A percentile compares a stretch with the other conserved stretches of the same genome.
Evolutionary conservation across 2,888 invertebrate genomes (phyloP).

Genomic region (Physocephala rufipes): DNA sequence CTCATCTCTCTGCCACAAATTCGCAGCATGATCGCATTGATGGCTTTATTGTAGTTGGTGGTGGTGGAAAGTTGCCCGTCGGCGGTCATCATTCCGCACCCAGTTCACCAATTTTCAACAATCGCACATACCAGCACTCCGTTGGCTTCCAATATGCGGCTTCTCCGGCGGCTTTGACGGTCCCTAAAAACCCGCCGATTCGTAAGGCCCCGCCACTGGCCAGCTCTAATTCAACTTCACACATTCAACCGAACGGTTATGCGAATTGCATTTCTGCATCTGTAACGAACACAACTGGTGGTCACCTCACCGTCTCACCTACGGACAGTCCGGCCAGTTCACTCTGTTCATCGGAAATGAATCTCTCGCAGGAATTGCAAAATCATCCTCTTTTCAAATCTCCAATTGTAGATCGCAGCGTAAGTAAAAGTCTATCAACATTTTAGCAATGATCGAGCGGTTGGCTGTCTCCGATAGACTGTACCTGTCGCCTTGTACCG

Average conservation of each 20-base stretch:
- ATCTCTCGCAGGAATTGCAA: conserved; percentile 70
- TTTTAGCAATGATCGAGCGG: too few species aligned
- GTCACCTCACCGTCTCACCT: conserved; percentile 62
- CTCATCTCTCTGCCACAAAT: conserved; percentile 57
- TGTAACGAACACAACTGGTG: conserved; percentile 39
- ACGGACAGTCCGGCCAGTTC: conserved; percentile 65
- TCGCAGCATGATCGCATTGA: conserved; percentile 62
- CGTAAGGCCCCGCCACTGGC: conserved; percentile 54
- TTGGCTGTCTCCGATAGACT: too few species aligned
- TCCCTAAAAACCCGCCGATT: conserved; percentile 46
- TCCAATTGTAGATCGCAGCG: conserved; percentile 73
- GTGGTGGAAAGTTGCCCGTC: conserved; percentile 40
- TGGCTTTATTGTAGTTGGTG: conserved; percentile 47
- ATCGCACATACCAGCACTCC: conserved; percentile 55
- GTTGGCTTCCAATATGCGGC: conserved; percentile 46
- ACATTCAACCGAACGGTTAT: conserved; percentile 60
- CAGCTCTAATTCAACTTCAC: conserved; percentile 63
- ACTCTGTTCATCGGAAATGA: conserved; percentile 66
- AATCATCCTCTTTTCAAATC: conserved; percentile 67
- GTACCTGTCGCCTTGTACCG: too few species aligned
- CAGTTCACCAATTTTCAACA: conserved; percentile 72
- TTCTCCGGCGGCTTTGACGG: conserved; percentile 48
- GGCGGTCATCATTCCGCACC: conserved; percentile 69
- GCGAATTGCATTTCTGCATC: conserved; percentile 49
- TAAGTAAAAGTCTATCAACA: conserved; percentile 65